Percentiles rank a stretch among this genome's conserved stretches.
phyloP scores from a whole-genome alignment of 2,113 vertebrate genomes.

The Oreochromis niloticus region DNA sequence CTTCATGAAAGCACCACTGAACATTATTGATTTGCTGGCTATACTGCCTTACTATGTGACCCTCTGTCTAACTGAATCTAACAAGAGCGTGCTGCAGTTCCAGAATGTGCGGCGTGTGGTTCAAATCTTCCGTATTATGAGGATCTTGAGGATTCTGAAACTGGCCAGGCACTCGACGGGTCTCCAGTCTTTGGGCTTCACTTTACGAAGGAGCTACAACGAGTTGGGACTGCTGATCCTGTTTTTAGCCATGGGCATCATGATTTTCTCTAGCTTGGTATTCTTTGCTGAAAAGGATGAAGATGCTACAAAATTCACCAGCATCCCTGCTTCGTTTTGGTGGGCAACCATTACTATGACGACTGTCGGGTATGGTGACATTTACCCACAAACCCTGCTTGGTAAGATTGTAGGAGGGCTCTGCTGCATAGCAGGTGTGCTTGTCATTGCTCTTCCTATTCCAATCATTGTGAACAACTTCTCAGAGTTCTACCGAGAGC shows the following conservation, averaged over 20 bases:
- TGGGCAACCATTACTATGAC: constrained; percentile 99
- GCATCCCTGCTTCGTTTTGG: constrained; percentile 98
- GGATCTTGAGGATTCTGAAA: constrained; percentile 94
- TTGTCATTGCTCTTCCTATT: constrained; percentile 96
- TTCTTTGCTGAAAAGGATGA: constrained; percentile 99
- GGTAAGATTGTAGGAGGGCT: constrained; percentile 98
- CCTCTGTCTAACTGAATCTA: constrained; percentile 95
- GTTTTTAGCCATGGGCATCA: constrained; percentile 98
- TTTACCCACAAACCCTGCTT: constrained; percentile 93
- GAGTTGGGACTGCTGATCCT: constrained; percentile 92
- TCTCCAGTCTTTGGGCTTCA: constrained; percentile 95
- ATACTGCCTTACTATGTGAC: constrained; percentile 97
- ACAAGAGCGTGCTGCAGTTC: constrained; percentile 95
- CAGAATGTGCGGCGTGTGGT: constrained; percentile 96
- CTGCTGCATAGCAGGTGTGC: constrained; percentile 94
- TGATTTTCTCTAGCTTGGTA: constrained; percentile 98
- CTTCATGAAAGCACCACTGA: constrained; percentile 95
- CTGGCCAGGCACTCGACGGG: constrained; percentile 94
- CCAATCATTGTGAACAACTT: constrained; percentile 99
- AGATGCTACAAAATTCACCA: constrained; percentile 96
- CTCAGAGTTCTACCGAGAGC: constrained; percentile 97
- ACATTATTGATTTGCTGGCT: constrained; percentile 94
- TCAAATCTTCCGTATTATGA: constrained; percentile 98
- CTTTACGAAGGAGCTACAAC: constrained; percentile 92
- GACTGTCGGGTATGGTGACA: constrained; percentile 96